Percentiles rank a stretch among this genome's conserved stretches.
Conservation (phyloP, 2,888 invertebrate genomes). For the Achlya flavicornis region DNA sequence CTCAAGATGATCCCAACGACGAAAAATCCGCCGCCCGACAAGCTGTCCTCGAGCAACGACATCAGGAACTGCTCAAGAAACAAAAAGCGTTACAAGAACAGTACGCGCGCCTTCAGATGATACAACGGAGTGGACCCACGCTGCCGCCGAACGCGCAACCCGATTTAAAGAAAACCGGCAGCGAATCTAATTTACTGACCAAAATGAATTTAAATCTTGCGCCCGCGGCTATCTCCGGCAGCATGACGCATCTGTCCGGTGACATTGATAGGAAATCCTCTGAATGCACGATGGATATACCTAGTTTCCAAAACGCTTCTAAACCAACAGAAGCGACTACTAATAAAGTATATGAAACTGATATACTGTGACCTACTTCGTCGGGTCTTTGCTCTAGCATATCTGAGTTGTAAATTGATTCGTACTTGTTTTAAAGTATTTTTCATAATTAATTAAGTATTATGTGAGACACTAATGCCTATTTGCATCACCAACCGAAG, state of each 20-base stretch:
- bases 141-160: constrained; percentile 85
- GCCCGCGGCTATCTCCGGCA: constrained; percentile 64
- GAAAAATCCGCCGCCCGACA: constrained; percentile 80
- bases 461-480: neutral
- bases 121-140: constrained; percentile 90
- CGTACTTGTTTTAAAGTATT: constrained; percentile 9
- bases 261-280: constrained; percentile 40
- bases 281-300: constrained; percentile 30
- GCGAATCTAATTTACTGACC: constrained; percentile 92
- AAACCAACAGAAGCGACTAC: constrained; percentile 81
- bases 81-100: constrained; percentile 96
- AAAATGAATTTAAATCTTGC: constrained; percentile 91
- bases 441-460: constrained; percentile 4
- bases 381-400: constrained; percentile 49
- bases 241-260: constrained; percentile 69
- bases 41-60: constrained; percentile 92
- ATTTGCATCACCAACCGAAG: too few species aligned
- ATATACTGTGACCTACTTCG: constrained; percentile 90
- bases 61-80: constrained; percentile 93
- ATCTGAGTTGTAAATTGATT: constrained; percentile 42
- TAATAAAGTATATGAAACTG: constrained; percentile 95
- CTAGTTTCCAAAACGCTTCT: constrained; percentile 24
- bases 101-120: constrained; percentile 93
- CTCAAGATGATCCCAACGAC: constrained; percentile 67
- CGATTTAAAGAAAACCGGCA: constrained; percentile 93